These are phyloP conservation scores for Puma concolor DNA, from an alignment of 2,113 vertebrate species.

Conservation along the genomic window DNA sequence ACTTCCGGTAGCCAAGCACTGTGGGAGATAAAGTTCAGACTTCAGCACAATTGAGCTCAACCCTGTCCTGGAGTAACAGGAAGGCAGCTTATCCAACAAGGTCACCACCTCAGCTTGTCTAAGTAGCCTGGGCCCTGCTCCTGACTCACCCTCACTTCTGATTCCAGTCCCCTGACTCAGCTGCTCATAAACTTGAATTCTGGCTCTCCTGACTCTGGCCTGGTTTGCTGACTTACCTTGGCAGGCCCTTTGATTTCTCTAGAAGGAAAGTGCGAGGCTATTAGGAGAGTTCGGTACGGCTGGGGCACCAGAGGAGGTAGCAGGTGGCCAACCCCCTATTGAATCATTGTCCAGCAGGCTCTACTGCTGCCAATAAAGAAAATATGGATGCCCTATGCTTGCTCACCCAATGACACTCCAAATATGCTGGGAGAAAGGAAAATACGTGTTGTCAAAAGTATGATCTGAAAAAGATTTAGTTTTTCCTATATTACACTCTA, in stretches of 20 bases:
- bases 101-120: not conserved
- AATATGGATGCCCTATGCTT: not conserved
- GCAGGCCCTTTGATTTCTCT: not conserved
- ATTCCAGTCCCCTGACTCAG: slow-evolving; percentile 56
- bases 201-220: not conserved
- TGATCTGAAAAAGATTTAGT: not conserved
- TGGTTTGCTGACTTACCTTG: slow-evolving; percentile 33
- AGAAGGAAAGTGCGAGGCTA: not conserved
- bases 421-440: not conserved
- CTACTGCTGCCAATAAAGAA: not conserved
- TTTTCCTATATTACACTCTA: not conserved
- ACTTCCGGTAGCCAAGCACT: not conserved
- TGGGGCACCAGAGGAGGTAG: not conserved
- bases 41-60: not conserved
- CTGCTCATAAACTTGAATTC: not conserved
- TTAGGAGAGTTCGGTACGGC: not conserved
- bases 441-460: not conserved
- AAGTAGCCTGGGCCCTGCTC: not conserved
- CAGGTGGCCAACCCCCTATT: not conserved
- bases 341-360: not conserved
- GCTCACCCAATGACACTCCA: not conserved
- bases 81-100: not conserved
- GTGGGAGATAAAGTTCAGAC: not conserved
- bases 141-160: not conserved
- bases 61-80: not conserved